Base-by-base conservation (phyloP, 2,113 vertebrate genomes). In the Micronycteris hirsuta region DNA sequence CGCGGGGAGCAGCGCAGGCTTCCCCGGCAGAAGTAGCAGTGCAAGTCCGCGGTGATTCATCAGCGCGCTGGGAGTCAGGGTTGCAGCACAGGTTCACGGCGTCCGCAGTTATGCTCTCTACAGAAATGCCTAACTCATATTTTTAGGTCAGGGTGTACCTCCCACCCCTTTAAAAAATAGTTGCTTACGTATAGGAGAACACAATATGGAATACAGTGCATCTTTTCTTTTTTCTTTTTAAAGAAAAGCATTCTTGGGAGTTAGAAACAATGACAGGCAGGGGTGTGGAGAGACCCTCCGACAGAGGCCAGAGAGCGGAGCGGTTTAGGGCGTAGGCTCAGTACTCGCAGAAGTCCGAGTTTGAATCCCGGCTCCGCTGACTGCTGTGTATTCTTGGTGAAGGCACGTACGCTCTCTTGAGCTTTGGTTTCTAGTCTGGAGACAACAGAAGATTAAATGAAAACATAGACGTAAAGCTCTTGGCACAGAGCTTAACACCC, bases 1-100 rank as follows among this genome's bases (percentile, higher is more conserved):
- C 56, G 52, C 10, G 0, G 0, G 11, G 8, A 0, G 45, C 33
- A 0, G 1, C 4, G 5, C 2, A 3, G 11, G 0, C 28, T 2
- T 2, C 6, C 33, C 1, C 2, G 8, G 13, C 6, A n/a, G 26
- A 22, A 28, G 36, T 1, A 8, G 24, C n/a, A 0, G 2, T 1
- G 2, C 12, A 13, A 19, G 31, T 12, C 8, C 5, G 22, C 0
- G 11, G 6, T 22, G 76, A 45, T 49, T 56, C 14, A 45, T 1
- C 0, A 12, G 70, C 20, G 7, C 8, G 3, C 2, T 1, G 74
- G 22, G 2, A 6, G 4, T 76, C 17, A 4, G 33, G 33, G 5
- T 13, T 0, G 11, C 54, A 14, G 3, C 14, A 49, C 16, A 20
- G 24, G 1, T 28, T 73, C 86, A 19, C 43, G 16, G 36, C 52